phyloP scores from a whole-genome alignment of 1,140 invertebrate species.

The Leptinotarsa defecta region DNA sequence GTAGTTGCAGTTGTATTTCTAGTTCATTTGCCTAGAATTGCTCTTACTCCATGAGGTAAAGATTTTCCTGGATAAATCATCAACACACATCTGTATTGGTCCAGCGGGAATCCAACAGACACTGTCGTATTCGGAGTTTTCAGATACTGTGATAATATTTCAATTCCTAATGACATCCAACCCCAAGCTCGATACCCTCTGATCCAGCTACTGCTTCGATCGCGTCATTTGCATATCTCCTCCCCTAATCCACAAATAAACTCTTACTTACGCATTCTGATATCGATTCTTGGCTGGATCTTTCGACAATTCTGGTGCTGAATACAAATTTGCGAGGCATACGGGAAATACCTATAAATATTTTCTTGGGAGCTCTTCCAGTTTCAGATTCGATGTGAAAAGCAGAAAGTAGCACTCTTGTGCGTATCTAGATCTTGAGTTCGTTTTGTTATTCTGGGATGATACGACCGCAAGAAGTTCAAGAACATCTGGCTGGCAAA shows the following conservation, averaged over 20 bases:
- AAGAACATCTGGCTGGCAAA: too few species aligned
- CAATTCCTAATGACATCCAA: background rate
- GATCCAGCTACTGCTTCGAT: background rate
- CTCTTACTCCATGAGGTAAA: too few species aligned
- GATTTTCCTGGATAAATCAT: too few species aligned
- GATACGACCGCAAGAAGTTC: too few species aligned
- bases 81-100: too few species aligned
- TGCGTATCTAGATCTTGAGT: too few species aligned
- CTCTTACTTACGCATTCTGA: conserved; percentile 13
- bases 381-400: too few species aligned
- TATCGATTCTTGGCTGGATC: conserved; percentile 1
- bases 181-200: background rate
- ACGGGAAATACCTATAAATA: background rate
- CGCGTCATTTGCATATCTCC: conserved; percentile 1
- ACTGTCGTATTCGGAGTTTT: background rate
- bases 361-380: too few species aligned
- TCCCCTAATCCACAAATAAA: conserved; percentile 11
- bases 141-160: background rate
- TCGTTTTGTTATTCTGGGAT: too few species aligned
- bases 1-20: too few species aligned
- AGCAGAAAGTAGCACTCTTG: too few species aligned
- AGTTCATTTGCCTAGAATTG: too few species aligned
- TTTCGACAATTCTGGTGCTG: conserved; percentile 1
- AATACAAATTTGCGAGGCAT: conserved; percentile 12
- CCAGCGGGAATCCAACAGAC: background rate